These are phyloP conservation scores for Chrysaora quinquecirrha DNA, from an alignment of 30 jellyfish, hydroid and myxozoan species.

Conservation along the genomic window DNA sequence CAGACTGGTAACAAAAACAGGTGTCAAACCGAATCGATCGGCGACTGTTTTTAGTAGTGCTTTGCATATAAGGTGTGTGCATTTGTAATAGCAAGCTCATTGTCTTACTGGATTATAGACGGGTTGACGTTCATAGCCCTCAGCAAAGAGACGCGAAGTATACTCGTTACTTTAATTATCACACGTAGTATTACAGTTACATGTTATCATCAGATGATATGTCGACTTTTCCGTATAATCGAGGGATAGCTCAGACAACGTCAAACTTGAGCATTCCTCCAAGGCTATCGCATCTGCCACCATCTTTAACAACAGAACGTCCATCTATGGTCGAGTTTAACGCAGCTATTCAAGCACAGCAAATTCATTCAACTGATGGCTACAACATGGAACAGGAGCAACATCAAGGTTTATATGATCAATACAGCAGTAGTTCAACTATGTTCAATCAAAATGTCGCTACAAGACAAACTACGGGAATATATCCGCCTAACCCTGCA, in stretches of 20 bases:
- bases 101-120: slow-evolving; percentile 75
- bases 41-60: slow-evolving; percentile 68
- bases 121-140: slow-evolving; percentile 76
- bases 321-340: slow-evolving; percentile 85
- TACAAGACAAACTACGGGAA: slow-evolving; percentile 64
- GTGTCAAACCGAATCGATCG: slow-evolving; percentile 64
- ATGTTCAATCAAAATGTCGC: slow-evolving; percentile 56
- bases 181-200: slow-evolving; percentile 31
- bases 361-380: slow-evolving; percentile 54
- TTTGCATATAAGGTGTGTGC: slow-evolving; percentile 72
- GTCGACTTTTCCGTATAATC: slow-evolving; percentile 66
- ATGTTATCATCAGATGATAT: slow-evolving; percentile 48
- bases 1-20: slow-evolving; percentile 77
- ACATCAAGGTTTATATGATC: slow-evolving; percentile 58
- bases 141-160: slow-evolving; percentile 23
- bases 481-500: slow-evolving; percentile 72
- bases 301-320: slow-evolving; percentile 75
- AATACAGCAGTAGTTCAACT: slow-evolving; percentile 49
- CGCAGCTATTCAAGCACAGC: slow-evolving; percentile 74
- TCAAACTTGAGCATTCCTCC: slow-evolving; percentile 81
- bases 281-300: slow-evolving; percentile 93
- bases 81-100: slow-evolving; percentile 70
- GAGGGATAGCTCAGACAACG: slow-evolving; percentile 62
- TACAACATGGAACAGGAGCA: slow-evolving; percentile 56
- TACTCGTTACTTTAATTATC: slow-evolving; percentile 26